A percentile compares a stretch with the other conserved stretches of the same genome.
These are phyloP conservation scores for Bombus haemorrhoidalis DNA, from an alignment of 1,140 invertebrate species.

Conservation along the genomic window DNA sequence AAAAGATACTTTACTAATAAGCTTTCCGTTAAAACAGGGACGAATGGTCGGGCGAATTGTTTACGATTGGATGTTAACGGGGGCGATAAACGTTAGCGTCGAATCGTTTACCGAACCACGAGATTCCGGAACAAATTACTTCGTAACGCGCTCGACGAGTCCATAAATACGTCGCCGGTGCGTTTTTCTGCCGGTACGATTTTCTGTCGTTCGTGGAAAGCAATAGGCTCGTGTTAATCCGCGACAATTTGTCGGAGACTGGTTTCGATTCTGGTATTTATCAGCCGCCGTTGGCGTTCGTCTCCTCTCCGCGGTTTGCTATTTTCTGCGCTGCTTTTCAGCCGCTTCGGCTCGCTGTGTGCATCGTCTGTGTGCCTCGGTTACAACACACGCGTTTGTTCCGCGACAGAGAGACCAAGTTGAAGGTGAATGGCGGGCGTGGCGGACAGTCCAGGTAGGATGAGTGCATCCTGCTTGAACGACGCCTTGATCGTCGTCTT, in stretches of 20 bases:
- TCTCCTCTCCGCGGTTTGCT: conserved; percentile 20
- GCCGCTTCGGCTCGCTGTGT: not conserved
- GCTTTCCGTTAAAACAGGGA: too few species aligned
- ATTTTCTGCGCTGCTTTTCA: conserved; percentile 40
- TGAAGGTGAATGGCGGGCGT: conserved; percentile 80
- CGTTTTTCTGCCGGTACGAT: conserved; percentile 17
- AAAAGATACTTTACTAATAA: not conserved
- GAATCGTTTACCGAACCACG: not conserved
- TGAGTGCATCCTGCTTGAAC: conserved; percentile 75
- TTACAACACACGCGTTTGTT: conserved; percentile 46
- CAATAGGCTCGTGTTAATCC: conserved; percentile 26
- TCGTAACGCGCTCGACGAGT: conserved; percentile 29
- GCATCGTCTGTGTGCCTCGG: conserved; percentile 4
- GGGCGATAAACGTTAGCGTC: not conserved
- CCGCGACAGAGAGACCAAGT: conserved; percentile 69
- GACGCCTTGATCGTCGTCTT: conserved; percentile 72
- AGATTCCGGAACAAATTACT: conserved; percentile 38
- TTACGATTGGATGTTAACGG: not conserved
- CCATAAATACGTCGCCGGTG: conserved; percentile 28
- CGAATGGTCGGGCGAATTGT: not conserved
- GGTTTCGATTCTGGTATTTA: conserved; percentile 68
- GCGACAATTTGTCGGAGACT: conserved; percentile 66
- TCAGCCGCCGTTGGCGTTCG: conserved; percentile 22
- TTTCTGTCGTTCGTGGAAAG: conserved; percentile 48
- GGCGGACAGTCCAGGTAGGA: conserved; percentile 67